Base-by-base conservation (phyloP, 2,113 vertebrate species). In the Albula glossodonta region DNA sequence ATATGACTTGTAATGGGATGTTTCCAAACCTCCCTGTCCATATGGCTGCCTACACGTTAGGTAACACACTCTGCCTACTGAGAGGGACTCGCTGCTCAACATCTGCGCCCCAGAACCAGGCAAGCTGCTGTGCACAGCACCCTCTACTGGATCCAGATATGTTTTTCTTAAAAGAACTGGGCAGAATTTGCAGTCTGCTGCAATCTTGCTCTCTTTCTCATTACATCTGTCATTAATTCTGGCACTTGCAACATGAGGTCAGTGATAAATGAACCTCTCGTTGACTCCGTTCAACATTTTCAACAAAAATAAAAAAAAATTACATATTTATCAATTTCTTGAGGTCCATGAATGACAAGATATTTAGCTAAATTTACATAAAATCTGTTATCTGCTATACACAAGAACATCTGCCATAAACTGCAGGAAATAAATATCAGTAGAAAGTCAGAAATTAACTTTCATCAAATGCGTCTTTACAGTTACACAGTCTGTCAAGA, bases 1-100 rank as follows among this genome's bases (percentile, higher is more conserved):
- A 93, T 97, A 97, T 93, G 96, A 96, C 95, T 96, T 96, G 96
- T 96, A 96, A 96, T 95, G 95, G 96, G 96, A 97, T 96, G 96
- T 97, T 97, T 98, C 96, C 96, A 97, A 91, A 94, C 94, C 94
- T 85, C 88, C 94, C 95, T 92, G 95, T 95, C 96, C 96, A 96
- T 95, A 96, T 97, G 96, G 94, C 93, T 22, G 93, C 94, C 94
- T 94, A 93, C 91, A 94, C 56, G 81, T 94, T 95, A 95, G 93
- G 94, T 94, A 96, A 95, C 92, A 90, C 92, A 94, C 87, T 74
- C 70, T 92, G 94, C 87, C 93, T 94, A 88, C 89, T 94, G 86
- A 87, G 87, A 89, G 92, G 92, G 90, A 89, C 89, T 92, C 93
- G 88, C 90, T 88, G 91, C 90, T 94, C 92, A 93, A 96, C 95